Base-by-base conservation (phyloP, 2,888 invertebrate genomes). In the Calameuta filiformis region DNA sequence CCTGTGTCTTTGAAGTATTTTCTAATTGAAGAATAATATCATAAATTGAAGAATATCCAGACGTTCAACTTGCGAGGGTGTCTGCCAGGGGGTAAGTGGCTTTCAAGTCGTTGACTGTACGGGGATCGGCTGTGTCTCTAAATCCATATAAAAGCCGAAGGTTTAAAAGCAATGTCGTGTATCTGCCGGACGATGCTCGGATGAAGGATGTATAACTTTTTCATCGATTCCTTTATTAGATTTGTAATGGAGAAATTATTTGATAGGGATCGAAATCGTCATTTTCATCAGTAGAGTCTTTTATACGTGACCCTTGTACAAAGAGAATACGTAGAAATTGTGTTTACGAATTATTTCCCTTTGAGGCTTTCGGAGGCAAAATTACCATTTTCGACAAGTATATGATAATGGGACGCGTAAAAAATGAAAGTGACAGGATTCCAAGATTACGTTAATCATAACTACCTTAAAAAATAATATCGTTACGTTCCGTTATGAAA, bases 141-240 rank as follows among this genome's bases (percentile, higher is more conserved):
- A 35, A 30, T 30, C 74, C 74, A n/a, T 74, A 23, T 30, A 15
- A 35, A 35, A 34, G 74, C n/a, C 23, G 74, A 35, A 30, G 35
- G 74, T 74, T 35, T 74, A 74, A 74, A 74, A 74, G 74, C 74
- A 74, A 74, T 74, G 74, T 35, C 74, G 37, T 74, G 74, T 74
- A 74, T 74, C 35, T 30, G 35, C 12, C n/a, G 74, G 74, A 35
- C 74, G 15, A 4, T 23, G 30, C 23, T 34, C 35, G 11, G 35
- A n/a, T 23, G 30, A 31, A 34, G 4, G 33, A n/a, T 15, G 15
- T 56, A 56, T 56, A 23, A 23, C 15, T 56, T 56, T 56, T 23
- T 1, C 56, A 56, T 56, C 56, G 56, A 2, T 23, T 23, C 2
- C 9, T 9, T 56, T 56, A 56, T 56, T 23, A 56, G 23, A 56